Evolutionary conservation across 2,797 vertebrate genomes (phyloP).

Genomic region (Hippopotamyrus pictus): DNA sequence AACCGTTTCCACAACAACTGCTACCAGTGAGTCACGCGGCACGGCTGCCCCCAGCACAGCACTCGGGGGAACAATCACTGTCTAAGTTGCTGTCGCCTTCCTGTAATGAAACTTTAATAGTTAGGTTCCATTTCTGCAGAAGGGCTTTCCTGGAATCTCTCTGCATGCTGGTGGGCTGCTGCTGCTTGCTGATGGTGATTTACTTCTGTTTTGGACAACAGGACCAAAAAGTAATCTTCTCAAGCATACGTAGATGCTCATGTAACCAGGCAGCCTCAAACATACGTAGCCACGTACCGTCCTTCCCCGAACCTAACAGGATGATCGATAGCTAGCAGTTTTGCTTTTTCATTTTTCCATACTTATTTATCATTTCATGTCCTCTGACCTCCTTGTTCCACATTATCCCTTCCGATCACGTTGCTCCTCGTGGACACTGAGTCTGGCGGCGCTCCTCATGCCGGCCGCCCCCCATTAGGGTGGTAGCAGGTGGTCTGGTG

Average conservation of each 20-base stretch:
- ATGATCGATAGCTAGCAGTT: neutral
- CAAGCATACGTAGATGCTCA: neutral
- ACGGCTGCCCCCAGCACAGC: constrained; percentile 16
- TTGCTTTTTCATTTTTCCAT: neutral
- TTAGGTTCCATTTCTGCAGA: neutral
- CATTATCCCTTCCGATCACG: neutral
- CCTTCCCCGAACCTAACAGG: neutral
- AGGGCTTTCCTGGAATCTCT: neutral
- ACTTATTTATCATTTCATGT: neutral
- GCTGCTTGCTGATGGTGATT: no score
- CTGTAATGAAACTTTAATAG: neutral
- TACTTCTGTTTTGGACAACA: neutral
- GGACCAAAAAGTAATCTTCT: neutral
- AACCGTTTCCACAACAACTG: constrained; percentile 81
- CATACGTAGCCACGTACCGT: neutral
- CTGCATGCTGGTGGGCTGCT: neutral
- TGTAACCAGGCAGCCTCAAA: neutral
- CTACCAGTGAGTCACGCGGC: constrained; percentile 63
- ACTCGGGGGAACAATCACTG: neutral
- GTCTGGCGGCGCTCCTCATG: neutral
- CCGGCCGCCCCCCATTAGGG: neutral
- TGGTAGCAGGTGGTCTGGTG: neutral
- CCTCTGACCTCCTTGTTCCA: neutral
- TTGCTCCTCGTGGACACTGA: neutral
- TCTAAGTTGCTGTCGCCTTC: neutral